These are phyloP conservation scores for Polypedilum pembai DNA, from an alignment of 1,140 invertebrate genomes.

Conservation along the genomic window DNA sequence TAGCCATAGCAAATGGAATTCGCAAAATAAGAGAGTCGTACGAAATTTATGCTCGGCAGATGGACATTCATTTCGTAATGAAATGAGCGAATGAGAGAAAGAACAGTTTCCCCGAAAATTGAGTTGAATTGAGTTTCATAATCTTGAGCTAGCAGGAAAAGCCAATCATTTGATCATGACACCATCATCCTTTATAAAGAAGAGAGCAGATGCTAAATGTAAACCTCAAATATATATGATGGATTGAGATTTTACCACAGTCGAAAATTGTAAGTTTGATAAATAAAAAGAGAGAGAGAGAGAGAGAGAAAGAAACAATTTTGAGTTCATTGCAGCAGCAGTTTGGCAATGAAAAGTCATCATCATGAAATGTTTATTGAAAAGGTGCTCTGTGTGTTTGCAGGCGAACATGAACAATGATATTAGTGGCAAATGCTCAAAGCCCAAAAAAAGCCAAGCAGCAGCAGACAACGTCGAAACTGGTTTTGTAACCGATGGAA, in stretches of 20 bases:
- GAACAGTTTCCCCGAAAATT: not conserved
- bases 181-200: not conserved
- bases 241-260: not conserved
- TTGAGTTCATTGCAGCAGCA: too few species aligned
- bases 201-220: not conserved
- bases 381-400: not conserved
- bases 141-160: not conserved
- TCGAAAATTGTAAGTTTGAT: not conserved
- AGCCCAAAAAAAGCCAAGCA: not conserved
- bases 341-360: not conserved
- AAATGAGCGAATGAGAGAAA: not conserved
- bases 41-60: slow-evolving; percentile 17
- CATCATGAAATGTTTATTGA: not conserved
- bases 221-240: not conserved
- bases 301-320: too few species aligned
- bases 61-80: slow-evolving; percentile 5
- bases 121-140: not conserved
- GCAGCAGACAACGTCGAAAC: slow-evolving; percentile 3
- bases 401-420: not conserved
- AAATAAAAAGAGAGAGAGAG: too few species aligned
- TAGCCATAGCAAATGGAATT: not conserved
- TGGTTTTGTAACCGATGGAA: slow-evolving; percentile 14
- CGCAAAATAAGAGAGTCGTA: not conserved
- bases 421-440: not conserved
- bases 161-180: slow-evolving; percentile 24